Evolutionary conservation across 2,888 invertebrate genomes (phyloP).

Genomic region (Pelosia muscerda): DNA sequence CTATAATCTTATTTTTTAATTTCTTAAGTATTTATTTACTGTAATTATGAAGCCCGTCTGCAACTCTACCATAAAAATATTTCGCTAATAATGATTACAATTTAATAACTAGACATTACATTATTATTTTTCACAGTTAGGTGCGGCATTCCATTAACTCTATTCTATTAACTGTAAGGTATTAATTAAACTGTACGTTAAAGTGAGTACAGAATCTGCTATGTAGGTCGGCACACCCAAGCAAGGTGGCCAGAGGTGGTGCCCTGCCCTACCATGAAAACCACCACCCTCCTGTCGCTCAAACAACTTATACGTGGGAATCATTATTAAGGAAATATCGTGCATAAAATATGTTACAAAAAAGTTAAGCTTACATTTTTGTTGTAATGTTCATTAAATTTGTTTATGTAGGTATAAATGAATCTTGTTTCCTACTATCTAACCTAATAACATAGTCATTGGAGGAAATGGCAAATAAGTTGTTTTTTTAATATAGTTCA

Average conservation of each 20-base stretch:
- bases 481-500: not conserved
- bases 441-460: not conserved
- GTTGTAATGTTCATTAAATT: no score
- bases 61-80: not conserved
- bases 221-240: constrained; percentile 74
- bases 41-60: not conserved
- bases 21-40: no score
- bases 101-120: not conserved
- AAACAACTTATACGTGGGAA: not conserved
- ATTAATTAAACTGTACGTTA: constrained; percentile 64
- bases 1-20: no score
- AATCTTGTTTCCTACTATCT: no score
- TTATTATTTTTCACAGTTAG: constrained; percentile 25
- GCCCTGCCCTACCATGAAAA: constrained; percentile 43
- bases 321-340: not conserved
- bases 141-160: constrained; percentile 48
- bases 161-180: constrained; percentile 48
- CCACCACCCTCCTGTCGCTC: constrained; percentile 18
- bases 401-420: no score
- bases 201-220: constrained; percentile 60
- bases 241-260: constrained; percentile 30
- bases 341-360: not conserved
- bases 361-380: no score
- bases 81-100: not conserved
- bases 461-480: not conserved